Evolutionary conservation across 2,797 vertebrate species (phyloP), one percentile per base, ranked within the genome.

Genomic region (Cynodonichthys magdalenae): DNA sequence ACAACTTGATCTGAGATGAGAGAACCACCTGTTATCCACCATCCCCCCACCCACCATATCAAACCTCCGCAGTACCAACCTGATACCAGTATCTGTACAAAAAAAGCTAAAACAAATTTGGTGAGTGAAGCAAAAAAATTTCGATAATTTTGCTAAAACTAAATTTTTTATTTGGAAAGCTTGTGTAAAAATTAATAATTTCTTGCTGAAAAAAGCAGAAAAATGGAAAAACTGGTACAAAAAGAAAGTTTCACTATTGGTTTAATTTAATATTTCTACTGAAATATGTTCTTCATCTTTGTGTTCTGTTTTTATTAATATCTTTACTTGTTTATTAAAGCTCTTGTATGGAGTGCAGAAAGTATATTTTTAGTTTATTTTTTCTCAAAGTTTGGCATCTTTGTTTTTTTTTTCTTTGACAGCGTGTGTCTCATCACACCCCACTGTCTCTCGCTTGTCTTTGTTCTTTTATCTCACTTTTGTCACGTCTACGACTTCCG

Each of bases 341-440:
- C 28, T 51, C 42, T 15, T 29, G 12, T 52, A 10, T 60, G 12
- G 28, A 63, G 39, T 74, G 42, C 17, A 45, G 42, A 74, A 62
- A 56, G 5, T 50, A 19, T 27, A 66, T 47, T 9, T 18, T n/a
- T 1, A 41, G 6, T 41, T 28, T 54, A 3, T 10, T 31, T 8
- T 46, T 39, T 18, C 6, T n/a, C 34, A 52, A 59, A 67, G 29
- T 42, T 59, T 59, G 57, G 55, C 28, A 67, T 79, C 59, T 66
- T 67, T 75, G 59, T 68, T 82, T 42, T 58, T 50, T 46, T 63
- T 78, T 66, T 56, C 2, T 34, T 84, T 79, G 78, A 68, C 78
- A 64, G 69, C 66, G 63, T 51, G 53, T 69, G 72, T 59, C 69
- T 84, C 75, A 63, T 58, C 75, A 63, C 69, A 59, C 42, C 61